Conservation (phyloP, 2,797 vertebrate species). For the Gobionotothen gibberifrons region DNA sequence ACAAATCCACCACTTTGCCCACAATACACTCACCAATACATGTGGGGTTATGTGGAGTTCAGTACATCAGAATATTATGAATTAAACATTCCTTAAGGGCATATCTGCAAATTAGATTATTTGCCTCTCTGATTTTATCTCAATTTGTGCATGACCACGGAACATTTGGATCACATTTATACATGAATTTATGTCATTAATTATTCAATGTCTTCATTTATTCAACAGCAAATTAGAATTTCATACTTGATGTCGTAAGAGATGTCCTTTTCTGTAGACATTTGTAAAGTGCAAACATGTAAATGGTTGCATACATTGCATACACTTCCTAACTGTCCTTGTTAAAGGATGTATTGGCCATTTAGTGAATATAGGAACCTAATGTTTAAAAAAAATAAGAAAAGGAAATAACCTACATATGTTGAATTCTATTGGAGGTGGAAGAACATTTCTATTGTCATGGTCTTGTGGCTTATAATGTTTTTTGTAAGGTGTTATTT, state of each 20-base stretch:
- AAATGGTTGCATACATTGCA: neutral
- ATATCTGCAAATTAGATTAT: conserved; percentile 25
- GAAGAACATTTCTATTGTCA: neutral
- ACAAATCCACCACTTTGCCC: neutral
- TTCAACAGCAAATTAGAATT: conserved; percentile 4
- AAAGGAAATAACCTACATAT: neutral
- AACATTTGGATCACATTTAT: neutral
- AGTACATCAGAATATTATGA: neutral
- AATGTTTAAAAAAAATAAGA: neutral
- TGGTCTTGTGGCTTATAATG: neutral
- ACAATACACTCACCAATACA: neutral
- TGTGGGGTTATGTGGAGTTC: neutral
- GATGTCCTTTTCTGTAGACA: neutral
- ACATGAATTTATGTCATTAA: conserved; percentile 4
- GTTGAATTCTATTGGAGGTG: neutral
- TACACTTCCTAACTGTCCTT: no score
- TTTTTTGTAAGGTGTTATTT: neutral
- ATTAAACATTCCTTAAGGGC: neutral
- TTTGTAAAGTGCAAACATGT: neutral
- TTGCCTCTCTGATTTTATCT: conserved; percentile 22
- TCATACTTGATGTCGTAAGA: neutral
- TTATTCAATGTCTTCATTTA: conserved; percentile 10
- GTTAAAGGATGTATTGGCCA: no score
- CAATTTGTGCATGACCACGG: neutral
- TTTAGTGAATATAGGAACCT: neutral